Evolutionary conservation across 2,888 invertebrate genomes (phyloP), one percentile per base, ranked within the genome.

Genomic region (Aphrophora alni): DNA sequence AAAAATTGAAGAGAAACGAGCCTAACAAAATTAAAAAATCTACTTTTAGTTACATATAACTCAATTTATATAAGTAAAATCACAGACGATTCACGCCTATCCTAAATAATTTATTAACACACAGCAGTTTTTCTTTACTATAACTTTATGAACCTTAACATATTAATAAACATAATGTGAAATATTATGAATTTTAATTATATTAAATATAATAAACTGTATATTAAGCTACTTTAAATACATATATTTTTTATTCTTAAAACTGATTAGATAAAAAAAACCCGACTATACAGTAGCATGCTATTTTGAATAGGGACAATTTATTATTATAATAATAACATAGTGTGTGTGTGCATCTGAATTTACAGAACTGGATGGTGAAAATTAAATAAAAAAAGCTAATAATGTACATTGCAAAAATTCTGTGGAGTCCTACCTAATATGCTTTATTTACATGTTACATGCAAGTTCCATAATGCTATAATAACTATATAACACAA

Each of bases 81-180:
- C 59, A 59, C 59, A 59, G 59, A 59, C 59, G 59, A 59, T 59
- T 59, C 10, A 59, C 59, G 59, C 59, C 59, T 59, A 59, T 59
- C 59, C 59, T 59, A 59, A 59, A 59, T 59, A 59, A 59, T 59
- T 59, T 59, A 59, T 59, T n/a, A 59, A 59, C 44, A 59, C 59
- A 59, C 59, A 59, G 59, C 21, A 59, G 59, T 10, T 44, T 44
- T 44, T 4, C 44, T 44, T 14, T 44, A 44, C 3, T 44, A 44
- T 44, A 44, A 44, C 12, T 33, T 44, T 44, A 44, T 44, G 44
- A 44, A 3, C 59, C 14, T 21, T 59, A 59, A 21, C 21, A 59
- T 21, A 21, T 21, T 44, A 21, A 59, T 21, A n/a, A 59, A 21
- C n/a, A 21, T 59, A 59, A 59, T 59, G 4, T 59, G 59, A 59